Evolutionary conservation across 2,113 vertebrate genomes (phyloP), one percentile per base, ranked within the genome.

Genomic region (Leucoraja erinaceus): DNA sequence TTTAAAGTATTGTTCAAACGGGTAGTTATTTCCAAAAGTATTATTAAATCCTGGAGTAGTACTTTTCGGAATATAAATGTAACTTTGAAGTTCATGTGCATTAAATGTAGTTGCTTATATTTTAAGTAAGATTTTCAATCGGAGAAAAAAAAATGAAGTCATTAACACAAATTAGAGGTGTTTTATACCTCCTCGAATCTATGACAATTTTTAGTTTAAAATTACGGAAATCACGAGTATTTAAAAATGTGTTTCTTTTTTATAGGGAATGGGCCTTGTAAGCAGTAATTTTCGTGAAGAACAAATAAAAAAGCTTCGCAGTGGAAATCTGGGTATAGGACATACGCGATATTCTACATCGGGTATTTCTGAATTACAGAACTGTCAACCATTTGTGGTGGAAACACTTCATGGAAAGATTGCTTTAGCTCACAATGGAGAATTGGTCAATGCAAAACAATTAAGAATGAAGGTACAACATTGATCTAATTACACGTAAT

Each of bases 381-480:
- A 99, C 95, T 99, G 98, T 94, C 99, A 99, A 94, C 99, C 99
- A 10, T 99, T 99, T 94, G 98, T 99, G 4, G 99, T 99, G 93
- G 99, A 99, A 93, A 99, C 98, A 0, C 97, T 99, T 93, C 98
- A 99, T 12, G 99, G 98, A 93, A 97, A 97, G 96, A 99, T 99
- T 0, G 99, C 98, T 4, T 98, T 99, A 47, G 98, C 99, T 0
- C 99, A 99, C 95, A 99, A 99, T 0, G 99, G 99, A 7, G 98
- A 99, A 95, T 94, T 99, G 33, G 96, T 99, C 28, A 99, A 99
- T 4, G 97, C 99, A 77, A 93, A 95, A 5, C 96, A 95, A 0
- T 95, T 99, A 94, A 95, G 98, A 94, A 98, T 96, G 94, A 98
- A 98, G 97, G 99, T 95, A 93, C 16, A 16, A 4, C 31, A 59